Conservation (phyloP, 2,113 vertebrate genomes). For the Oxyruncus cristatus region DNA sequence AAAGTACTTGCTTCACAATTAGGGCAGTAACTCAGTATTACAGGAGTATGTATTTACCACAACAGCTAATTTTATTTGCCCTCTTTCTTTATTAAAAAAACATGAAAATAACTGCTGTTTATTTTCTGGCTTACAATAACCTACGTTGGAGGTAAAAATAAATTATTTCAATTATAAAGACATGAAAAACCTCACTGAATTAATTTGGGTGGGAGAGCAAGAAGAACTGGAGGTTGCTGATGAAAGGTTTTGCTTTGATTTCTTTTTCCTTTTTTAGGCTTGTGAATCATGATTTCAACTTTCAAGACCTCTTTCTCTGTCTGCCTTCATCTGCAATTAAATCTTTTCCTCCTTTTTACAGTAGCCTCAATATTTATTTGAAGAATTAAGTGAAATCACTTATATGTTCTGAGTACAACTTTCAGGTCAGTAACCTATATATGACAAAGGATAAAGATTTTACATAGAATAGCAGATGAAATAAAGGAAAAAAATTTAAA, state of each 20-base stretch:
- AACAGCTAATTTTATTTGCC: not conserved
- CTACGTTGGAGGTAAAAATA: not conserved
- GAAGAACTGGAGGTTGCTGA: conserved; percentile 43
- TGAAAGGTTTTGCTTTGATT: conserved; percentile 1
- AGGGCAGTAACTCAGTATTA: not conserved
- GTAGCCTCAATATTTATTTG: not conserved
- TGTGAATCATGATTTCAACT: conserved; percentile 27
- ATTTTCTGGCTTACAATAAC: not conserved
- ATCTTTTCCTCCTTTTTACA: not conserved
- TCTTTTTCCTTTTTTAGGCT: conserved; percentile 8
- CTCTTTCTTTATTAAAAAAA: not conserved
- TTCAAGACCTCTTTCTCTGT: not conserved
- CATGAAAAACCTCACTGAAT: not conserved
- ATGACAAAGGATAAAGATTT: not conserved
- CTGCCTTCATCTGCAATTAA: not conserved
- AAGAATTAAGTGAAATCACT: not conserved
- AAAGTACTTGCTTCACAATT: not conserved
- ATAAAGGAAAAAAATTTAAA: not conserved
- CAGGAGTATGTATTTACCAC: not conserved
- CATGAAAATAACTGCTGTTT: not conserved
- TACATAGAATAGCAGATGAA: not conserved
- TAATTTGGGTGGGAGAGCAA: conserved; percentile 29
- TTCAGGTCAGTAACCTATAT: not conserved
- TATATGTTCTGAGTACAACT: not conserved
- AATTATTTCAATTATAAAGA: not conserved